Base-by-base conservation (phyloP, 2,797 vertebrate genomes). In the Bovichtus diacanthus region DNA sequence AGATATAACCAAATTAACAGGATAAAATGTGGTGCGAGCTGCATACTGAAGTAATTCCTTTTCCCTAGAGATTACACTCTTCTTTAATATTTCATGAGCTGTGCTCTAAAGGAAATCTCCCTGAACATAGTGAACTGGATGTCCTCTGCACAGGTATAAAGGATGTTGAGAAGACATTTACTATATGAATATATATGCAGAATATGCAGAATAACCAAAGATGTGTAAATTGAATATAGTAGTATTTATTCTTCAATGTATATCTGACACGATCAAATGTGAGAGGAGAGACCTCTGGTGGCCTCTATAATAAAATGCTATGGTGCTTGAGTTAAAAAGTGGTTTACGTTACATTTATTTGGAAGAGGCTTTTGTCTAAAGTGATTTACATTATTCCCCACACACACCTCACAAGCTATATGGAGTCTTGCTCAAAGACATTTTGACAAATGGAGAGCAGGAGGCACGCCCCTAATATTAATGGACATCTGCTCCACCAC, bases 261-360 rank as follows among this genome's bases (percentile, higher is more conserved):
- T n/a, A 6, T 13, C 2, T 43, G 2, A 16, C 1, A 8, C 10
- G 38, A 15, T 66, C 19, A 49, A 46, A 54, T 46, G 63, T 67
- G 63, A 77, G 56, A 81, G 11, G 44, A 70, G 82, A 61, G 92
- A 87, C 90, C 83, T 86, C 91, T 93, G 72, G 82, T 88, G 90
- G 85, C 27, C 27, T 56, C 0, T 12, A 31, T 29, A n/a, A n/a
- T 18, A 31, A 46, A 44, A 55, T 29, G 18, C 0, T 34, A 27
- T 13, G 16, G 4, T 11, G 9, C 12, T 47, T 54, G 23, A 75
- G 5, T 23, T 34, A 34, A 7, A 39, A 15, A 58, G 0, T 55
- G 12, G 15, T 47, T 46, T 19, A 7, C 5, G 19, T 11, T 21
- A 6, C 3, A 21, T 36, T 54, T 1, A 25, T n/a, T 65, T 25